Evolutionary conservation across 2,888 invertebrate genomes (phyloP).

Genomic region (Tetranychus piercei): DNA sequence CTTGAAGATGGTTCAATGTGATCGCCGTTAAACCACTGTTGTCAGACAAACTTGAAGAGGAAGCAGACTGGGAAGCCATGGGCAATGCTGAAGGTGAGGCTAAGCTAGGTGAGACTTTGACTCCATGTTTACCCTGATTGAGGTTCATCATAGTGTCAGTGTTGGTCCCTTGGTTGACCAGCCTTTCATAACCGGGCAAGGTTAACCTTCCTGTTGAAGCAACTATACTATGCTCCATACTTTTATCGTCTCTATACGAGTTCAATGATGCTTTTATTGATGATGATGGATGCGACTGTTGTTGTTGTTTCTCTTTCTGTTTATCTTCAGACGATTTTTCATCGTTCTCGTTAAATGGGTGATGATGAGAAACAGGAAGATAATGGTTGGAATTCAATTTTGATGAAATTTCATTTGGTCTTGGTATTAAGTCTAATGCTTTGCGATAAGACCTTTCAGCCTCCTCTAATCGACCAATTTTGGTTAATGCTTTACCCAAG

Average conservation of each 20-base stretch:
- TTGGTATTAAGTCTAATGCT: slow-evolving; percentile 11
- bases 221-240: neutral
- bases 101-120: no score
- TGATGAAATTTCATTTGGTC: neutral
- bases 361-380: neutral
- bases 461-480: slow-evolving; percentile 29
- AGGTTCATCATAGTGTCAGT: neutral
- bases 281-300: neutral
- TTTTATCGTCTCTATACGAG: neutral
- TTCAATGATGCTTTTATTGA: neutral
- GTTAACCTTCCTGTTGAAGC: neutral
- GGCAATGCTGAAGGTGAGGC: no score
- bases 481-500: slow-evolving; percentile 33
- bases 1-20: slow-evolving; percentile 14
- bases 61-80: no score
- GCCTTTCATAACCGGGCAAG: neutral
- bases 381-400: neutral
- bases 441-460: slow-evolving; percentile 32
- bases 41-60: neutral
- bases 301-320: neutral
- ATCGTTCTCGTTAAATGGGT: neutral
- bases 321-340: no score
- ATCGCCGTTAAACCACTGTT: neutral
- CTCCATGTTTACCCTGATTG: neutral
- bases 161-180: neutral